Conservation (phyloP, 2,888 invertebrate genomes). For the Criorhina ranunculi region DNA sequence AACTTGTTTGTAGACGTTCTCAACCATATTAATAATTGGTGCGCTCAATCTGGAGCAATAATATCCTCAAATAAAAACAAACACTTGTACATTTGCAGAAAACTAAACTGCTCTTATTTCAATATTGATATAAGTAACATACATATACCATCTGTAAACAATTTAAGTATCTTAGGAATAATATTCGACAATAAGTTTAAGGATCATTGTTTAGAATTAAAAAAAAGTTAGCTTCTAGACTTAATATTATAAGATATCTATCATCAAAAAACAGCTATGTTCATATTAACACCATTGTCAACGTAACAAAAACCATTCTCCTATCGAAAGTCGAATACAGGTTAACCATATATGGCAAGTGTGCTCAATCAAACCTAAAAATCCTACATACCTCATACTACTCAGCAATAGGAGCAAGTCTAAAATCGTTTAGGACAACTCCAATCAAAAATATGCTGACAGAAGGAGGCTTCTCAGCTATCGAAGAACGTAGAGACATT, state of each 20-base stretch:
- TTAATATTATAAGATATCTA: constrained; percentile 65
- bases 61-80: too few species aligned
- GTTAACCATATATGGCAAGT: constrained; percentile 34
- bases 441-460: too few species aligned
- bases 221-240: constrained; percentile 39
- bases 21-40: too few species aligned
- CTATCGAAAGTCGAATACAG: constrained; percentile 54
- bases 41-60: too few species aligned
- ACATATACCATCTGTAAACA: not conserved
- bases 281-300: constrained; percentile 15
- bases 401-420: not conserved
- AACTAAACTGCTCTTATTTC: not conserved
- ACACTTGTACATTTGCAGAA: too few species aligned
- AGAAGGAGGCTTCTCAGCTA: constrained; percentile 10
- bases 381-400: not conserved
- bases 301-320: constrained; percentile 36
- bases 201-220: constrained; percentile 48
- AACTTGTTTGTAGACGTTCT: too few species aligned
- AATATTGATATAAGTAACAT: not conserved
- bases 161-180: constrained; percentile 19
- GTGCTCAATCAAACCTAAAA: constrained; percentile 17
- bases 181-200: constrained; percentile 30
- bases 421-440: too few species aligned
- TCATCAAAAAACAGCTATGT: constrained; percentile 26
- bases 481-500: constrained; percentile 2